Conservation (phyloP, 2,113 vertebrate species). For the Lagopus muta region DNA sequence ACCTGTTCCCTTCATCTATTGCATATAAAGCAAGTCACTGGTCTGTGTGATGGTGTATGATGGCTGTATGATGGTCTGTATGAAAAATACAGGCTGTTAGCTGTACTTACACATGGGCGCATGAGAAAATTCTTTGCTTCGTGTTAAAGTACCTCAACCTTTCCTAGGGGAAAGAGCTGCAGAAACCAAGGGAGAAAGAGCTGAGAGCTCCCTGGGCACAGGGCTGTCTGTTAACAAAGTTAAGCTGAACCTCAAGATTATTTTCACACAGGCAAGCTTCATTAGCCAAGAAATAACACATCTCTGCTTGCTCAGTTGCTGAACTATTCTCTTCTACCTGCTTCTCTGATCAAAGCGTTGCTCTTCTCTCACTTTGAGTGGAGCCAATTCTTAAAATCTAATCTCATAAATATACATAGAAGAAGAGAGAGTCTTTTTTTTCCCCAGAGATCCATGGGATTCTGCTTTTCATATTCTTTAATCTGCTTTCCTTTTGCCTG, state of each 20-base stretch:
- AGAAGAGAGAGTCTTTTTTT: neutral
- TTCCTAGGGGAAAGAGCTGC: neutral
- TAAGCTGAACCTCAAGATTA: neutral
- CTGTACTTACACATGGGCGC: neutral
- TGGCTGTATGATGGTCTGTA: neutral
- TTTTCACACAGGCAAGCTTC: neutral
- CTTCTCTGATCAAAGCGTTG: neutral
- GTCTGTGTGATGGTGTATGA: neutral
- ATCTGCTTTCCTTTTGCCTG: neutral
- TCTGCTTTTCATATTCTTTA: neutral
- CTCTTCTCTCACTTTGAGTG: neutral
- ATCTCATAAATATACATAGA: neutral
- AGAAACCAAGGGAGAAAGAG: rapidly evolving
- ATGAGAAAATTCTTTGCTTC: neutral
- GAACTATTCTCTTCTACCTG: neutral
- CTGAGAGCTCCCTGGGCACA: neutral
- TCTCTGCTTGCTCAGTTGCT: neutral
- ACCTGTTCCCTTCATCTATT: neutral
- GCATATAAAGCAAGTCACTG: neutral
- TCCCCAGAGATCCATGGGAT: neutral
- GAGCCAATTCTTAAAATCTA: neutral
- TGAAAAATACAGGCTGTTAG: neutral
- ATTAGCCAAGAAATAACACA: neutral
- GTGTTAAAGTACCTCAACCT: neutral
- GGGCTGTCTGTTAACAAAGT: neutral